phyloP scores from a whole-genome alignment of 2,797 vertebrate genomes.

The Hyperoplus immaculatus region DNA sequence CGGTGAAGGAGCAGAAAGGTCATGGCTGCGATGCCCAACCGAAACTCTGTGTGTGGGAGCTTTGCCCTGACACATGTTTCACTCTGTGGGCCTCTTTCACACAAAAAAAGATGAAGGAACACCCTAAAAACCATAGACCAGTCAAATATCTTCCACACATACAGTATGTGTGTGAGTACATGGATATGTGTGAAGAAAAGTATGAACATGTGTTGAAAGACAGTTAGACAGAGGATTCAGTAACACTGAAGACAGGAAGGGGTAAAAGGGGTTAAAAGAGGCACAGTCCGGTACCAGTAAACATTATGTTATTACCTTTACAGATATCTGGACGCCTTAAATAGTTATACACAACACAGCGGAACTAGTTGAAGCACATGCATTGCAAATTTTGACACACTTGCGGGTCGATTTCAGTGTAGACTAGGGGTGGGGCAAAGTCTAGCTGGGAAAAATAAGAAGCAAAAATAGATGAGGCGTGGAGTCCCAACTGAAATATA shows the following conservation, averaged over 20 bases:
- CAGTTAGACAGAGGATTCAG: background rate
- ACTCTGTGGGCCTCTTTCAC: slow-evolving; percentile 50
- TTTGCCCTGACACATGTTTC: slow-evolving; percentile 14
- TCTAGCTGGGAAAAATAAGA: background rate
- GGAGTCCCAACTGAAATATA: background rate
- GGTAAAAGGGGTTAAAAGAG: background rate
- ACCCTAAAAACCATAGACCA: slow-evolving; percentile 33
- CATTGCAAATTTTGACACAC: too few relatives aligned
- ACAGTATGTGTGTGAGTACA: slow-evolving; percentile 25
- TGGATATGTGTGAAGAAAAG: slow-evolving; percentile 23
- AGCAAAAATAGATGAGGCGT: background rate
- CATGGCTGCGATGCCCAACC: slow-evolving; percentile 49
- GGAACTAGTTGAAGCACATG: too few relatives aligned
- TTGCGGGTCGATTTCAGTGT: too few relatives aligned
- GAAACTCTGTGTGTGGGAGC: slow-evolving; percentile 55
- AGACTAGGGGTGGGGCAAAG: background rate
- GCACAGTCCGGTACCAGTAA: background rate
- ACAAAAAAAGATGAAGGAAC: slow-evolving; percentile 33
- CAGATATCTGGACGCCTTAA: background rate
- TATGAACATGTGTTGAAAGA: slow-evolving; percentile 25
- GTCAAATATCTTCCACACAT: slow-evolving; percentile 40
- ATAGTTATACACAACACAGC: background rate
- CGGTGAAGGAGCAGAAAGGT: slow-evolving; percentile 64
- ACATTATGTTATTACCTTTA: background rate
- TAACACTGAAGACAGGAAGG: background rate